These are phyloP conservation scores for Achatina immaculata DNA, from an alignment of 1,140 invertebrate species.

Conservation along the genomic window DNA sequence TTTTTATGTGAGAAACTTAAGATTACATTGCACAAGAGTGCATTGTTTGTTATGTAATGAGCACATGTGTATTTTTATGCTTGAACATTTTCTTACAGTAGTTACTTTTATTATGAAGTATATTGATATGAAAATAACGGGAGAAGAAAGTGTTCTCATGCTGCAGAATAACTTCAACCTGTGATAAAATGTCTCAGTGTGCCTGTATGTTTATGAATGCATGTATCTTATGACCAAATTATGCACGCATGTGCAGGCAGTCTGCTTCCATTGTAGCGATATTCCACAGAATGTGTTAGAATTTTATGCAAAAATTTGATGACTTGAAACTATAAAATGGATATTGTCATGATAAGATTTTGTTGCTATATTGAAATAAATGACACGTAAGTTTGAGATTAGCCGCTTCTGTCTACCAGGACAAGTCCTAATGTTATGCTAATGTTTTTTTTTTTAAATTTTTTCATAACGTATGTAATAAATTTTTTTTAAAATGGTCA, in stretches of 20 bases:
- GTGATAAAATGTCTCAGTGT: conserved; percentile 33
- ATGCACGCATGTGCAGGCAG: conserved; percentile 27
- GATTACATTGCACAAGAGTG: background rate
- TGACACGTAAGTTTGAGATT: too few relatives aligned
- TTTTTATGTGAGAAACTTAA: too few relatives aligned
- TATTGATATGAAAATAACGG: conserved; percentile 9
- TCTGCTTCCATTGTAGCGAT: conserved; percentile 32
- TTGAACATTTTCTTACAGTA: conserved; percentile 16
- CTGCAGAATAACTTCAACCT: conserved; percentile 26
- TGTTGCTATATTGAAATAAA: too few relatives aligned
- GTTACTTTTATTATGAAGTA: conserved; percentile 4
- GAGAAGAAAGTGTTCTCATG: conserved; percentile 29
- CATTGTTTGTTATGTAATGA: background rate
- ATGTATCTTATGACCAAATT: conserved; percentile 7
- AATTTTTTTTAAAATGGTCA: too few relatives aligned
- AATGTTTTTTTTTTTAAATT: too few relatives aligned
- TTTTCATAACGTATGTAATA: too few relatives aligned
- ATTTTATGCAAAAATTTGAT: too few relatives aligned
- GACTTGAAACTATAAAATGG: too few relatives aligned
- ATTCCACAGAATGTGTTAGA: too few relatives aligned
- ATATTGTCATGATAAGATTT: too few relatives aligned
- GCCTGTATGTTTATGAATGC: conserved; percentile 20
- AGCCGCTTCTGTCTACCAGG: too few relatives aligned
- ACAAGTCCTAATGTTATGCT: too few relatives aligned
- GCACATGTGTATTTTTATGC: background rate